Evolutionary conservation across 2,113 vertebrate species (phyloP).

Genomic region (Emydocephalus ijimae): DNA sequence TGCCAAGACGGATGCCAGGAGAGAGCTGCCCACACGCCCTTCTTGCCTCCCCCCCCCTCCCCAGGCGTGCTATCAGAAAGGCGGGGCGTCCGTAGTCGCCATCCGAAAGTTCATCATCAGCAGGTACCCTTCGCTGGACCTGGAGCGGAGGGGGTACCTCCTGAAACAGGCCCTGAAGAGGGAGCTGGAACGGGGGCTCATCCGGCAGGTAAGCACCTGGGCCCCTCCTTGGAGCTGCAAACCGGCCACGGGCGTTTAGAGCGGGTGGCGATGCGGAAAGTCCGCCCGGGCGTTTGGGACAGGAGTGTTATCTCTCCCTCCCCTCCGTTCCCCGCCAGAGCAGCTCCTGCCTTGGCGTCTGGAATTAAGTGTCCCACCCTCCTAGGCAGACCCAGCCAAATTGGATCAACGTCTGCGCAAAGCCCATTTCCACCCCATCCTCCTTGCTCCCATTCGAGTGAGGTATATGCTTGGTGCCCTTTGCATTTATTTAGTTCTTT

Average conservation of each 20-base stretch:
- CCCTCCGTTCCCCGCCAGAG: background rate
- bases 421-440: background rate
- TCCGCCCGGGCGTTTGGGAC: background rate
- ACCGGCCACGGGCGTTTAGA: background rate
- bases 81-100: slow-evolving; percentile 85
- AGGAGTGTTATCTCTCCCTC: background rate
- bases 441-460: background rate
- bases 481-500: too few relatives aligned
- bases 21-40: background rate
- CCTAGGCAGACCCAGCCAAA: background rate
- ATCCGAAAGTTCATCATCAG: slow-evolving; percentile 90
- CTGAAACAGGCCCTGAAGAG: slow-evolving; percentile 92
- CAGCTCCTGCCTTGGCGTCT: background rate
- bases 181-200: slow-evolving; percentile 88
- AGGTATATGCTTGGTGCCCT: background rate
- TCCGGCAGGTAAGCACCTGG: slow-evolving; percentile 81
- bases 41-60: slow-evolving; percentile 8
- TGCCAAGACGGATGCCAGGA: background rate
- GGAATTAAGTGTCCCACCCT: background rate
- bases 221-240: background rate
- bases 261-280: accelerated
- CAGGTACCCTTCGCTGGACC: slow-evolving; percentile 90
- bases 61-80: slow-evolving; percentile 87
- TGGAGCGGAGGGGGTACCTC: slow-evolving; percentile 90
- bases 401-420: background rate